Conservation (phyloP, 2,888 invertebrate genomes). For the Mechanitis mazaeus region DNA sequence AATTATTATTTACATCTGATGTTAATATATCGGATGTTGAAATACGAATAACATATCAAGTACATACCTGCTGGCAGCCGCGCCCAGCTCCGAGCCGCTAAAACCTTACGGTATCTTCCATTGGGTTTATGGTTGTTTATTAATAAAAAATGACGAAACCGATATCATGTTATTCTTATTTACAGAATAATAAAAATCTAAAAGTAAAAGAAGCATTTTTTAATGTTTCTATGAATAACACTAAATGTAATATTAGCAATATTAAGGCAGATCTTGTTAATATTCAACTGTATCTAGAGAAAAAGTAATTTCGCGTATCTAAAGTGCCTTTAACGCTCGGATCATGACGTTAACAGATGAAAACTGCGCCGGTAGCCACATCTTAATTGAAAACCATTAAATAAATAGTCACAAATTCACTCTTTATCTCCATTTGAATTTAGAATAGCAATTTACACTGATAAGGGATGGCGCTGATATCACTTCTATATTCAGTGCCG, state of each 20-base stretch:
- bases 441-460: conserved; percentile 31
- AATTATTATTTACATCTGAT: conserved; percentile 2
- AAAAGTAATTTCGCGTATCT: conserved; percentile 22
- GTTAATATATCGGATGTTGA: neutral
- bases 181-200: neutral
- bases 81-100: conserved; percentile 14
- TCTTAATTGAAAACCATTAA: conserved; percentile 51
- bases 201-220: neutral
- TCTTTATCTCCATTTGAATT: conserved; percentile 35
- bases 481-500: conserved; percentile 4
- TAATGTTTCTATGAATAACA: neutral
- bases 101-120: conserved; percentile 20
- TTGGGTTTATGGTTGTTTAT: conserved; percentile 15
- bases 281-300: neutral
- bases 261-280: conserved; percentile 4
- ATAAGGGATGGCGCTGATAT: conserved; percentile 26
- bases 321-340: conserved; percentile 15
- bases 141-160: conserved; percentile 6
- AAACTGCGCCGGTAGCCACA: conserved; percentile 36
- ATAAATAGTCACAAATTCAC: conserved; percentile 34
- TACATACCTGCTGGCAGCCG: conserved; percentile 11
- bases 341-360: conserved; percentile 32
- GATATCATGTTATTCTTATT: neutral
- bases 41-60: conserved; percentile 12
- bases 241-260: neutral